Evolutionary conservation across 2,888 invertebrate genomes (phyloP).

Genomic region (Phlogophora meticulosa): DNA sequence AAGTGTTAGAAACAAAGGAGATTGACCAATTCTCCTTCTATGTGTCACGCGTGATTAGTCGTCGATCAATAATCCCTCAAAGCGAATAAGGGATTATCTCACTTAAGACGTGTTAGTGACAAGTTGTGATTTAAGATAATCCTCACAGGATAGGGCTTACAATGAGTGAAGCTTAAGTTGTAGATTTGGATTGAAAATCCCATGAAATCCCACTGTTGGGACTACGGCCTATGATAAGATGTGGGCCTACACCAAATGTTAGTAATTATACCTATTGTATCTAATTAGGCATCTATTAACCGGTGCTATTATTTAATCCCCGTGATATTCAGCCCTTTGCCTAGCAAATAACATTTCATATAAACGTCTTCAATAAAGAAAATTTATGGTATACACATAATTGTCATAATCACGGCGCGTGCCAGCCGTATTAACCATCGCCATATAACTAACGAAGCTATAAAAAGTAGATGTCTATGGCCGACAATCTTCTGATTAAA

Average conservation of each 20-base stretch:
- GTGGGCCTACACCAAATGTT: background rate
- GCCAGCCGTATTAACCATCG: slow-evolving; percentile 28
- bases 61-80: slow-evolving; percentile 16
- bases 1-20: background rate
- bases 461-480: slow-evolving; percentile 19
- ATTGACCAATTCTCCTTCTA: background rate
- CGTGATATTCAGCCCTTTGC: background rate
- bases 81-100: slow-evolving; percentile 14
- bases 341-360: background rate
- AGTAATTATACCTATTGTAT: background rate
- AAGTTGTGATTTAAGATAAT: slow-evolving; percentile 32
- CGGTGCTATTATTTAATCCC: background rate
- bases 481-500: slow-evolving; percentile 7
- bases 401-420: slow-evolving; percentile 11
- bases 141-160: background rate
- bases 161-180: background rate
- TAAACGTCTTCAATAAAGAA: slow-evolving; percentile 25
- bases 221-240: background rate
- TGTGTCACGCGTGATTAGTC: slow-evolving; percentile 1
- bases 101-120: slow-evolving; percentile 19
- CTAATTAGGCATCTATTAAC: background rate
- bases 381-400: slow-evolving; percentile 19
- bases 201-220: background rate
- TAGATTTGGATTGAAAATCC: background rate
- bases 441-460: slow-evolving; percentile 16